These are phyloP conservation scores for Lepidocyrtoides sp. DNA, from an alignment of 2,888 invertebrate species.

Conservation along the genomic window DNA sequence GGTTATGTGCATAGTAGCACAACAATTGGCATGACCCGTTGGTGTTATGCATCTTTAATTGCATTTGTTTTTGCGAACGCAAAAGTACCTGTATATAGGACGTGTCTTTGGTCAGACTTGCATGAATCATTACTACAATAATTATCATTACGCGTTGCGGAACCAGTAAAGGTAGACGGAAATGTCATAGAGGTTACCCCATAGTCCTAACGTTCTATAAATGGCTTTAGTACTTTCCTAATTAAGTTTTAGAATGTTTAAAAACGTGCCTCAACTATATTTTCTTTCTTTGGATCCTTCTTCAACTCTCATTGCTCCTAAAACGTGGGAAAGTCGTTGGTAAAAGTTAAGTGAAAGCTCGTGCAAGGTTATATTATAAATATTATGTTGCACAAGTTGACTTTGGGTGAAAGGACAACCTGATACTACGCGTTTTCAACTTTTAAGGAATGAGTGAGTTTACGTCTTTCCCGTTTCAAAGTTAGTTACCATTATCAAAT, in stretches of 20 bases:
- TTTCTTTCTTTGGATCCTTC: neutral
- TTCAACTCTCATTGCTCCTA: neutral
- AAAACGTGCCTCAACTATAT: neutral
- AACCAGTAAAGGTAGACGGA: neutral
- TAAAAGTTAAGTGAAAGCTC: slow-evolving; percentile 7
- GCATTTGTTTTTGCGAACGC: neutral
- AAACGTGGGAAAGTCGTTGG: neutral
- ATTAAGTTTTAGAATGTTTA: neutral
- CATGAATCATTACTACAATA: neutral
- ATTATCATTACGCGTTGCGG: neutral
- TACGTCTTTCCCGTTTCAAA: neutral
- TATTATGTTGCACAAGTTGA: neutral
- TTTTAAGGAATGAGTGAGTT: neutral
- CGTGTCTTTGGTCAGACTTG: neutral
- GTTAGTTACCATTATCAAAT: neutral
- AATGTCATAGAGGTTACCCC: neutral
- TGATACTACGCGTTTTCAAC: neutral
- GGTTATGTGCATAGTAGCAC: neutral
- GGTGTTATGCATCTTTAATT: slow-evolving; percentile 23
- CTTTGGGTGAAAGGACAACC: neutral
- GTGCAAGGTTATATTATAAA: neutral
- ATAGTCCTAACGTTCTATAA: no score
- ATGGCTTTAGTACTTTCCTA: neutral
- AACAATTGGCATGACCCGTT: slow-evolving; percentile 15
- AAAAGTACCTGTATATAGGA: neutral